phyloP scores from a whole-genome alignment of 2,113 vertebrate genomes.

The Centropus bengalensis region DNA sequence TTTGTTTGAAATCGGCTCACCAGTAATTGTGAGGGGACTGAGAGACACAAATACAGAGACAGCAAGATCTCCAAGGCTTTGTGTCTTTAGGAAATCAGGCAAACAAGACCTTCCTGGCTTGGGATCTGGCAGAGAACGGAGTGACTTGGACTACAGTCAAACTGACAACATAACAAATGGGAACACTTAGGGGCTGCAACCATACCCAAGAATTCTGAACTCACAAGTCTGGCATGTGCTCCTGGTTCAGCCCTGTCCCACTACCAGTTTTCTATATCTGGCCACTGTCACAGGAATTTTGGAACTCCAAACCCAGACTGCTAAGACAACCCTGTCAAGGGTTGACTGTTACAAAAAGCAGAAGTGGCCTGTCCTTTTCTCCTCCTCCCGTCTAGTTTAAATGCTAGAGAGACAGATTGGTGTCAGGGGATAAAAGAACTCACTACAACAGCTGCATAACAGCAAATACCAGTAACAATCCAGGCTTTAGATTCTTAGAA shows the following conservation, averaged over 20 bases:
- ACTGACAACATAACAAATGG: conserved; percentile 64
- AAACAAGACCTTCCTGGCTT: conserved; percentile 63
- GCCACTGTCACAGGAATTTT: conserved; percentile 58
- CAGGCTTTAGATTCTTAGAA: neutral
- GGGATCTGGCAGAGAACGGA: conserved; percentile 69
- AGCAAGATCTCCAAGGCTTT: neutral
- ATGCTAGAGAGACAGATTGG: neutral
- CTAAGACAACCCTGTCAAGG: conserved; percentile 67
- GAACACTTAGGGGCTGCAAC: conserved; percentile 65
- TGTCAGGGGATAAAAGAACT: neutral
- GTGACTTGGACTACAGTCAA: conserved; percentile 64
- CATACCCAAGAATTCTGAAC: conserved; percentile 67
- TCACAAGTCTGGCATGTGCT: conserved; percentile 69
- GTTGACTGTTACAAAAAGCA: conserved; percentile 31
- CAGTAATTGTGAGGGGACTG: neutral
- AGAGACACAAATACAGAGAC: neutral
- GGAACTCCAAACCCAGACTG: conserved; percentile 20
- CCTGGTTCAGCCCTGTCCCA: conserved; percentile 66
- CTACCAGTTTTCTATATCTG: conserved; percentile 54
- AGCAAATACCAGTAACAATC: neutral
- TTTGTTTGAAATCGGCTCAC: neutral
- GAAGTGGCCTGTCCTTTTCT: conserved; percentile 22
- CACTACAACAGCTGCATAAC: conserved; percentile 7
- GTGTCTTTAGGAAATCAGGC: conserved; percentile 29
- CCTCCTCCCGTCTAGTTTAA: neutral